Evolutionary conservation across 2,113 vertebrate genomes (phyloP), one percentile per base, ranked within the genome.

Genomic region (Phaethornis superciliosus): DNA sequence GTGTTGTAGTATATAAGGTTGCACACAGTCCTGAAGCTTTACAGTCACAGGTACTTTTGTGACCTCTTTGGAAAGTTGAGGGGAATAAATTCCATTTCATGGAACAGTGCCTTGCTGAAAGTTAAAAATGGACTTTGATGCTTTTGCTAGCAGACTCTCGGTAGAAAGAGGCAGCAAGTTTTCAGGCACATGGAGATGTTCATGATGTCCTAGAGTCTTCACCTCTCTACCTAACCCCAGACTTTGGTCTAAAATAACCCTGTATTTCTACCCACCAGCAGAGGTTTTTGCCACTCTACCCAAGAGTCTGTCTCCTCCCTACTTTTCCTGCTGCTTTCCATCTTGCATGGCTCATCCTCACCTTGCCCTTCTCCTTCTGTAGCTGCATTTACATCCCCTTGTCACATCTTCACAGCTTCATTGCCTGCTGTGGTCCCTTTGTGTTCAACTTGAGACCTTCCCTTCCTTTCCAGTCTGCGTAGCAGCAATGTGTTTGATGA

Each of bases 271-370:
- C 32, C 7, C 20, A 44, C 4, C 37, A 70, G n/a, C 46, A 79
- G 32, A 80, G 8, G 3, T 62, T 74, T 89, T 27, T 75, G 18
- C 37, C 6, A 3, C 32, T 71, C 33, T 85, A 56, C 28, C 58
- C 44, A 40, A 1, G 12, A 35, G 51, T 47, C 7, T 2, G 2
- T 67, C 27, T 33, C 13, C 5, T 71, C 76, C 15, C 65, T 94
- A 63, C 10, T 76, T 40, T 44, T 85, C 18, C 63, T 65, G 14
- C 30, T 69, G n/a, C 18, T 13, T 59, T 60, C 40, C n/a, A 6
- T 70, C 68, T 81, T 1, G 0, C 4, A 18, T 77, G n/a, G 30
- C n/a, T 16, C 1, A 0, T 35, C 64, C 70, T 78, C 35, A 32
- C 24, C 44, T 87, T 60, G 26, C 23, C 26, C 33, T 81, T 87